Evolutionary conservation across 2,888 invertebrate species (phyloP), one percentile per base, ranked within the genome.

Genomic region (Willowsia nigromaculata): DNA sequence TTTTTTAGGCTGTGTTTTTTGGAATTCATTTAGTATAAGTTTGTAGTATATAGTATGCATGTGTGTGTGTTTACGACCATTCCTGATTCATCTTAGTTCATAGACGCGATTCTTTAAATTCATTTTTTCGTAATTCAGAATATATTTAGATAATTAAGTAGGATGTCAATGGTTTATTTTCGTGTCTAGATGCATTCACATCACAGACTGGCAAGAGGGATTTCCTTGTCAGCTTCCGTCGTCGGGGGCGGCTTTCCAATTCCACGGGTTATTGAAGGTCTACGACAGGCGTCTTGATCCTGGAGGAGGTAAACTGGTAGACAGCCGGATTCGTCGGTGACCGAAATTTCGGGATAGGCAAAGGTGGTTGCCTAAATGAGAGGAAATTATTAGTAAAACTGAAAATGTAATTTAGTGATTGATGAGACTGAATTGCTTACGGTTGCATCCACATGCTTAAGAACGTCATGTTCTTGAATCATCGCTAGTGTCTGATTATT

Each of bases 251-350:
- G 93, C 62, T 96, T 94, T 0, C 96, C 96, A 33, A 96, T 96
- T 0, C 97, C 97, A 87, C 96, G 95, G 0, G 97, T 97, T 88
- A 97, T 97, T 0, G 97, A 97, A 0, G 97, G 97, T 94, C 96
- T 84, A 43, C 92, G 89, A 85, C 90, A 92, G 9, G 91, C 83
- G 68, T 92, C 92, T 80, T 92, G 92, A 83, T 92, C 92, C 83
- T 92, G 91, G 0, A 92, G 89, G 4, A 92, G 88, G 59, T 85
- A 92, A 18, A 92, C 91, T 11, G 92, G 92, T 83, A 92, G 85
- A 59, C 92, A 94, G 84, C 98, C 98, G 83, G 97, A 95, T 82
- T 98, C 98, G 93, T 98, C 98, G 0, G 98, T 98, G 11, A 98
- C 95, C 92, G 97, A 98, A 90, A 98, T 98, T 94, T 98, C 98